A percentile compares a stretch with the other conserved stretches of the same genome.
These are phyloP conservation scores for Neostethus bicornis DNA, from an alignment of 2,797 vertebrate species.

Conservation along the genomic window DNA sequence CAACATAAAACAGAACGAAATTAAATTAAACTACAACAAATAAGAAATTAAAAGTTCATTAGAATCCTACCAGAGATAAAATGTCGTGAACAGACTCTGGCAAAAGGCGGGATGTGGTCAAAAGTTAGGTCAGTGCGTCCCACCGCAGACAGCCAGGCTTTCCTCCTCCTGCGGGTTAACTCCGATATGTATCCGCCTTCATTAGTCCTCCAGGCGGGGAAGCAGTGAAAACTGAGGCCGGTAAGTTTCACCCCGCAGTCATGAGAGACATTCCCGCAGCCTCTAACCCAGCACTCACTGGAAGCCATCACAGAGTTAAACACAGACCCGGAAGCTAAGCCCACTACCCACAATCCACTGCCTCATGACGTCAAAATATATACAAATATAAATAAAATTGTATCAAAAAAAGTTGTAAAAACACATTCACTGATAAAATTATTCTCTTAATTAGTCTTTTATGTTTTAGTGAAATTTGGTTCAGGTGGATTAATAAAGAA, in stretches of 20 bases:
- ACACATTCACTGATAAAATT: too few species aligned
- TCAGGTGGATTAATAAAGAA: too few species aligned
- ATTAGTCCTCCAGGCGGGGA: conserved; percentile 25
- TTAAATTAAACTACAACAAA: too few species aligned
- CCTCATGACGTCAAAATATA: too few species aligned
- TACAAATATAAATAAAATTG: too few species aligned
- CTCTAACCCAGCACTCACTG: conserved; percentile 5
- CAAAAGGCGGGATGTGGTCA: background rate
- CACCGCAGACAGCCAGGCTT: conserved; percentile 15
- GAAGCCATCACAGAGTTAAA: background rate
- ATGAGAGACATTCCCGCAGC: conserved; percentile 14
- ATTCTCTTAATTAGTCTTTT: too few species aligned
- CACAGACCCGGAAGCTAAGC: too few species aligned
- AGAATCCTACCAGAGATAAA: conserved; percentile 11
- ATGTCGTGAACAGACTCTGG: conserved; percentile 25
- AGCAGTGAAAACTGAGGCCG: background rate
- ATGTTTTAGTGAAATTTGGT: too few species aligned
- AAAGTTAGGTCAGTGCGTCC: background rate
- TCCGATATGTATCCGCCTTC: background rate
- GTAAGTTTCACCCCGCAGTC: background rate
- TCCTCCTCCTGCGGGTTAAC: conserved; percentile 11
- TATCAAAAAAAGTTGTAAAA: too few species aligned
- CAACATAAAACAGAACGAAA: too few species aligned
- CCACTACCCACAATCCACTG: too few species aligned
- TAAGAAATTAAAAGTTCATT: too few species aligned